phyloP scores from a whole-genome alignment of 2,888 invertebrate genomes.

The Bugula neritina region DNA sequence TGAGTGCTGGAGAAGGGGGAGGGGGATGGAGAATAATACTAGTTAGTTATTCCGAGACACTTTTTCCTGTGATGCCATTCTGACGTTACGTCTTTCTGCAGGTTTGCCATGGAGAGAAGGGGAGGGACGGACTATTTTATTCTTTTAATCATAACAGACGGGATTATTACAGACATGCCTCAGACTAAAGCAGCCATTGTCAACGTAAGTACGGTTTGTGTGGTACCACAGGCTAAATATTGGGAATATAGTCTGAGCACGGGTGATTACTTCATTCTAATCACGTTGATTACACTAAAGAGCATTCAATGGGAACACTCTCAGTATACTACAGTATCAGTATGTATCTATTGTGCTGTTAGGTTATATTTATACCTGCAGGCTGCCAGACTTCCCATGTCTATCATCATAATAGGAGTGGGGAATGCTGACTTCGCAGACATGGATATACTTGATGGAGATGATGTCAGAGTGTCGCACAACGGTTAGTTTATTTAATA shows the following conservation, averaged over 20 bases:
- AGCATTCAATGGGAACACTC: neutral
- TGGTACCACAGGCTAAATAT: no score
- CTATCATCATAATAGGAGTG: slow-evolving; percentile 52
- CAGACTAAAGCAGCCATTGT: slow-evolving; percentile 50
- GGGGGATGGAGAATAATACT: no score
- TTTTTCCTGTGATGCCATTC: no score
- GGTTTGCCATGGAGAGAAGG: slow-evolving; percentile 55
- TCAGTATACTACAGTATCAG: neutral
- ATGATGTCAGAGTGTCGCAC: slow-evolving; percentile 39
- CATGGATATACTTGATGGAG: slow-evolving; percentile 47
- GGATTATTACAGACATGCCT: slow-evolving; percentile 60
- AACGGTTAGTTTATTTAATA: slow-evolving; percentile 35
- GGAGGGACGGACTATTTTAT: slow-evolving; percentile 60
- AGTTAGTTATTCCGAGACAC: no score
- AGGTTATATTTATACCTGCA: slow-evolving; percentile 36
- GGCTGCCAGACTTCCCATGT: slow-evolving; percentile 52
- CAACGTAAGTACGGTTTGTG: slow-evolving; percentile 40
- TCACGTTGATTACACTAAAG: no score
- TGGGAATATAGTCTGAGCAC: no score
- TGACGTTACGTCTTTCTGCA: no score
- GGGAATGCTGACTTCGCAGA: slow-evolving; percentile 50
- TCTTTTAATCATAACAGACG: slow-evolving; percentile 61
- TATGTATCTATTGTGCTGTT: neutral
- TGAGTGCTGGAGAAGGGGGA: no score
- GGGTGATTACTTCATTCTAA: no score